Percentiles rank a stretch among this genome's conserved stretches.
Conservation (phyloP, 2,113 vertebrate genomes). For the Bungarus multicinctus region DNA sequence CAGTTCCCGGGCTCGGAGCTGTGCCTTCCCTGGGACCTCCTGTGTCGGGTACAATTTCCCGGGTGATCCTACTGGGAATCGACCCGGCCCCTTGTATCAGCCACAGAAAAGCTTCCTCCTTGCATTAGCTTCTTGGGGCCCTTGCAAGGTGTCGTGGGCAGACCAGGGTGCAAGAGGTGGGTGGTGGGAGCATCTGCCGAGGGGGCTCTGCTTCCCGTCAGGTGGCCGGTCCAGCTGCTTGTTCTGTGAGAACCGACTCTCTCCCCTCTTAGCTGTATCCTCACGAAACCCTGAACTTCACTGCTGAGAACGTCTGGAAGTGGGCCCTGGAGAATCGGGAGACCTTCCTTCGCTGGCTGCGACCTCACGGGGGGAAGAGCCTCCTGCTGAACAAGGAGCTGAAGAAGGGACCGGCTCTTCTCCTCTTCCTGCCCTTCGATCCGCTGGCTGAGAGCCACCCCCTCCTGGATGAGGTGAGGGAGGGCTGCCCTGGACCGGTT, state of each 20-base stretch:
- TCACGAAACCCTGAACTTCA: slow-evolving; percentile 79
- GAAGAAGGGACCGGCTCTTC: slow-evolving; percentile 89
- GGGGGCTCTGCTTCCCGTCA: neutral
- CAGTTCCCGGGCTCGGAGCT: neutral
- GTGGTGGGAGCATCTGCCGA: neutral
- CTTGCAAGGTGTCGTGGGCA: neutral
- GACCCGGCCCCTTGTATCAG: neutral
- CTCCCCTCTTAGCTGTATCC: slow-evolving; percentile 80
- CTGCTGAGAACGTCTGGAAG: slow-evolving; percentile 83
- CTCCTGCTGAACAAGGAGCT: slow-evolving; percentile 87
- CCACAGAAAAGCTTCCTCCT: neutral
- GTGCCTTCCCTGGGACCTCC: neutral
- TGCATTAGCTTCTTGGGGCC: neutral
- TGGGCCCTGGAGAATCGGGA: slow-evolving; percentile 90
- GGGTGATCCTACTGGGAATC: neutral
- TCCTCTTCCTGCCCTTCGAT: slow-evolving; percentile 88
- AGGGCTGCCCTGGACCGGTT: neutral
- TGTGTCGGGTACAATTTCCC: neutral
- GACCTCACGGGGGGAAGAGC: slow-evolving; percentile 89
- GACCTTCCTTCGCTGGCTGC: slow-evolving; percentile 84
- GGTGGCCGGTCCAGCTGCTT: neutral
- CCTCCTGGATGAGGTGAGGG: slow-evolving; percentile 83
- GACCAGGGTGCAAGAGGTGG: neutral
- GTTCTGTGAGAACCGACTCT: neutral
- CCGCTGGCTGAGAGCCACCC: slow-evolving; percentile 77